These are phyloP conservation scores for Planococcus citri DNA, from an alignment of 1,140 invertebrate genomes.

Conservation along the genomic window DNA sequence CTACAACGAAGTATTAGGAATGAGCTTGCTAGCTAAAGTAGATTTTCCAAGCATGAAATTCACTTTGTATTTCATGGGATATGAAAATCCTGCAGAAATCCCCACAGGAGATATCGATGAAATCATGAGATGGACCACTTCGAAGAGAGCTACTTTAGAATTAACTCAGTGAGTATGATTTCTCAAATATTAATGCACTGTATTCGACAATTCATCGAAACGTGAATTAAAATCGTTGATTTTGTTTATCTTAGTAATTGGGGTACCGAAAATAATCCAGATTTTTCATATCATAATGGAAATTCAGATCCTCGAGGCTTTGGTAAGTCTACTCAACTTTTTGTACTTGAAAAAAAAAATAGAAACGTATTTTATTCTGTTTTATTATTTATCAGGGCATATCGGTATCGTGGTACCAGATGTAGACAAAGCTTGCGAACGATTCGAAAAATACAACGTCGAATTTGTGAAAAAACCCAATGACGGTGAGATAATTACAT, in stretches of 20 bases:
- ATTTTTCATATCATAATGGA: slow-evolving; percentile 74
- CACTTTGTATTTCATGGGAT: slow-evolving; percentile 87
- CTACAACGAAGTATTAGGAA: slow-evolving; percentile 79
- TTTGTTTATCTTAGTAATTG: slow-evolving; percentile 56
- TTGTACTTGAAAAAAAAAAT: neutral
- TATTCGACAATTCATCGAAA: no score
- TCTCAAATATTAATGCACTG: no score
- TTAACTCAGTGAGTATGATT: slow-evolving; percentile 67
- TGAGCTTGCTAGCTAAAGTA: slow-evolving; percentile 74
- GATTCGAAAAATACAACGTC: slow-evolving; percentile 74
- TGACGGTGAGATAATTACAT: slow-evolving; percentile 47
- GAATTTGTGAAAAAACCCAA: slow-evolving; percentile 81
- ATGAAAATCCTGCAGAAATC: slow-evolving; percentile 61
- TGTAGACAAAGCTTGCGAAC: slow-evolving; percentile 44
- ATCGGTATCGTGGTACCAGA: slow-evolving; percentile 57
- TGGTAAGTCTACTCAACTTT: slow-evolving; percentile 42
- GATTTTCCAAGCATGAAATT: slow-evolving; percentile 85
- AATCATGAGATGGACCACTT: slow-evolving; percentile 61
- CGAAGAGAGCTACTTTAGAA: slow-evolving; percentile 76
- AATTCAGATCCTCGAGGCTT: slow-evolving; percentile 82
- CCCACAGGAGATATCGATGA: slow-evolving; percentile 51
- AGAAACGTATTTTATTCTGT: slow-evolving; percentile 5
- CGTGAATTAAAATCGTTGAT: no score
- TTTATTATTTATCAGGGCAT: slow-evolving; percentile 49
- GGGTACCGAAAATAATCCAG: slow-evolving; percentile 75